A percentile compares a stretch with the other conserved stretches of the same genome.
phyloP scores from a whole-genome alignment of 1,140 invertebrate genomes.

The Chironomus striatipennis region DNA sequence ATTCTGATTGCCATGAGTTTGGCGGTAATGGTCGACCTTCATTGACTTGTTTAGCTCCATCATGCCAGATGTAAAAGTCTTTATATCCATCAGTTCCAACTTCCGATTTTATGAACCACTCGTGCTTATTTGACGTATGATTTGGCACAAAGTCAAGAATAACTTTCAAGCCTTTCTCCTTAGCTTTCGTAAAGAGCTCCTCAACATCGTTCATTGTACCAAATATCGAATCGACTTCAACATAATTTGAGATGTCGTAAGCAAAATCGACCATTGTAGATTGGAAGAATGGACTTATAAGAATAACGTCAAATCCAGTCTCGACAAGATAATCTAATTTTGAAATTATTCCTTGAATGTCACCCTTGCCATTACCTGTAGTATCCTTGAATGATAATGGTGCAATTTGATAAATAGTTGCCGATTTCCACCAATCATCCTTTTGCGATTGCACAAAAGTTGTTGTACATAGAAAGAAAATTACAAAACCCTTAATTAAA shows the following conservation, averaged over 20 bases:
- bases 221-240: not conserved
- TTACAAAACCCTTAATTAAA: not conserved
- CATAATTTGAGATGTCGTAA: not conserved
- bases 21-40: constrained; percentile 45
- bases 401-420: constrained; percentile 67
- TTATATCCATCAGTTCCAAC: constrained; percentile 48
- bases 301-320: constrained; percentile 45
- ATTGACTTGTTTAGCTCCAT: constrained; percentile 43
- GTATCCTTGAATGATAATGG: constrained; percentile 66
- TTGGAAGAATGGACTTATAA: constrained; percentile 43
- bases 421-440: not conserved
- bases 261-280: not conserved
- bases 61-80: constrained; percentile 62
- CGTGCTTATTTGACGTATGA: constrained; percentile 59
- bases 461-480: not conserved
- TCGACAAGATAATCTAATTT: constrained; percentile 50
- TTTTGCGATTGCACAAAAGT: not conserved
- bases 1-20: constrained; percentile 59
- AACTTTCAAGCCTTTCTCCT: constrained; percentile 42
- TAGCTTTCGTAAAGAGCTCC: not conserved
- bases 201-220: constrained; percentile 13
- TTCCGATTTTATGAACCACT: constrained; percentile 59
- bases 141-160: constrained; percentile 63
- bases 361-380: constrained; percentile 63
- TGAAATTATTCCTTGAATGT: constrained; percentile 54